phyloP scores from a whole-genome alignment of 1,140 invertebrate species.

The Euschistus heros region DNA sequence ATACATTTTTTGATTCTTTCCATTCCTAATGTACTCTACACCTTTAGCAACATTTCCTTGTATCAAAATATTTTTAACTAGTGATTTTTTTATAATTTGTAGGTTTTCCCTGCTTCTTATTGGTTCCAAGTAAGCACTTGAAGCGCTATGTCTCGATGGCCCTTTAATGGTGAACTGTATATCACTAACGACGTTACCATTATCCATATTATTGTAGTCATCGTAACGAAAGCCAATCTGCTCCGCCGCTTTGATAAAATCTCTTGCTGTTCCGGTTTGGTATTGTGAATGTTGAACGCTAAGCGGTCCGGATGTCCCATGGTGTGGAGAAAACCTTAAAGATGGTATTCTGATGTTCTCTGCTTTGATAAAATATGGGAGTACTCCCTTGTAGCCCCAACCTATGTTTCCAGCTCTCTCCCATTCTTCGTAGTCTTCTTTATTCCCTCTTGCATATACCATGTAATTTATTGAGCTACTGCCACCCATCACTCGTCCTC shows the following conservation, averaged over 20 bases:
- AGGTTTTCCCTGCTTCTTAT: slow-evolving; percentile 43
- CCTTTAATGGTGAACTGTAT: not conserved
- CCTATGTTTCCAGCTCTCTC: slow-evolving; percentile 48
- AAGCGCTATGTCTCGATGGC: slow-evolving; percentile 11
- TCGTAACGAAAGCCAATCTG: not conserved
- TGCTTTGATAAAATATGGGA: slow-evolving; percentile 43
- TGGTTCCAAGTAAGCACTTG: slow-evolving; percentile 30
- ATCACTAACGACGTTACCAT: not conserved
- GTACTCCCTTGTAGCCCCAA: slow-evolving; percentile 48
- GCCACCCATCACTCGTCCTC: slow-evolving; percentile 72
- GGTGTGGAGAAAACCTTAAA: slow-evolving; percentile 24
- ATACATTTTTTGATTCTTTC: no score
- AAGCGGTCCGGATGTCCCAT: slow-evolving; percentile 2
- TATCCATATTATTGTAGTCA: slow-evolving; percentile 19
- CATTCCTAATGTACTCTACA: no score
- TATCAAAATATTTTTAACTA: slow-evolving; percentile 31
- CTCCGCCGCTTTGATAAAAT: not conserved
- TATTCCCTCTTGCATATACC: slow-evolving; percentile 87
- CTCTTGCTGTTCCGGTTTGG: not conserved
- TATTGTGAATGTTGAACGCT: slow-evolving; percentile 2
- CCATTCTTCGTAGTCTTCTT: slow-evolving; percentile 84
- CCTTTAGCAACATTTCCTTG: no score
- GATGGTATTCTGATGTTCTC: not conserved
- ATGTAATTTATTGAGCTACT: slow-evolving; percentile 88
- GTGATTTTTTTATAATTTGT: slow-evolving; percentile 41